phyloP scores from a whole-genome alignment of 2,797 vertebrate species.

The Nothura maculosa region DNA sequence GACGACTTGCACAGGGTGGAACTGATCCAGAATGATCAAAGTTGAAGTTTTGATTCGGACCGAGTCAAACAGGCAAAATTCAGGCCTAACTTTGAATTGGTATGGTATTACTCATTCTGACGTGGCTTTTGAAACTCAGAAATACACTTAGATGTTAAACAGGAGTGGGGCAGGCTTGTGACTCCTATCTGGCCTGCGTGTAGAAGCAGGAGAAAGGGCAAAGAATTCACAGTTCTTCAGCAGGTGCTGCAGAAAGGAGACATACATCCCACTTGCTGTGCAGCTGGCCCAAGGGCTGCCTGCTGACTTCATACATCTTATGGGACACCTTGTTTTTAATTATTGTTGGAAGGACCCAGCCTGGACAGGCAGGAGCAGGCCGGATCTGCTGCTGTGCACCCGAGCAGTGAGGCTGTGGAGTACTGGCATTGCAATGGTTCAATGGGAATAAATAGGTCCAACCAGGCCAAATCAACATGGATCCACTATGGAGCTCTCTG shows the following conservation, averaged over 20 bases:
- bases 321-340: not conserved
- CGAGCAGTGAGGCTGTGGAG: not conserved
- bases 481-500: not conserved
- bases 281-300: not conserved
- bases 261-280: not conserved
- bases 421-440: not conserved
- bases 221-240: not conserved
- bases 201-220: not conserved
- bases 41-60: not conserved
- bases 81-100: not conserved
- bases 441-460: not conserved
- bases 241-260: not conserved
- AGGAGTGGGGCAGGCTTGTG: not conserved
- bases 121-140: not conserved
- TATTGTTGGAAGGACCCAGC: not conserved
- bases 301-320: not conserved
- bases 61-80: not conserved
- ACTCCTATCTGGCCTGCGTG: not conserved
- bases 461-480: not conserved
- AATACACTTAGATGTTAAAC: not conserved
- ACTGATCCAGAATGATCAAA: not conserved
- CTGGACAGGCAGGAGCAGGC: rapidly evolving
- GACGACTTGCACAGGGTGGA: not conserved
- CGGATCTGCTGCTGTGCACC: not conserved
- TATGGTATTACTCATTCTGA: not conserved